These are phyloP conservation scores for Ichneumoninae sp. DNA, from an alignment of 2,888 invertebrate species.

Conservation along the genomic window DNA sequence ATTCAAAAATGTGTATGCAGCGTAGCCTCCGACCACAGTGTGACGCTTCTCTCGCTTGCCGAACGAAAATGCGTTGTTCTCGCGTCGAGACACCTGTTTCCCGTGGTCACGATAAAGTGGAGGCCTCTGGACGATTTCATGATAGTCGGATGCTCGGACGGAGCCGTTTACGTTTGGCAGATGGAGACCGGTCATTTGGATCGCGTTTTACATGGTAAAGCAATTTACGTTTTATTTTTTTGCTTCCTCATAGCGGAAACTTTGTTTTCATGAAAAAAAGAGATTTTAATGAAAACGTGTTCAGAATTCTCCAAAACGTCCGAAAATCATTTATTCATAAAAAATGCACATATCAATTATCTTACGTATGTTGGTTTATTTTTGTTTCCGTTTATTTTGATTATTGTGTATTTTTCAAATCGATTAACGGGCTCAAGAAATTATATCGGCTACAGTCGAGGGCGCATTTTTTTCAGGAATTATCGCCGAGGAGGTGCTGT, in stretches of 20 bases:
- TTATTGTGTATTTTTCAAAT: background rate
- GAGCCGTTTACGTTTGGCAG: constrained; percentile 99
- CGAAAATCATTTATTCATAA: too few relatives aligned
- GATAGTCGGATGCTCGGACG: constrained; percentile 98
- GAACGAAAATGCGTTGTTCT: constrained; percentile 98
- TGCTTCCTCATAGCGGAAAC: too few relatives aligned
- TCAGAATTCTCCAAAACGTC: too few relatives aligned
- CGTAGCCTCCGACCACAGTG: constrained; percentile 98
- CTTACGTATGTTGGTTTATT: too few relatives aligned
- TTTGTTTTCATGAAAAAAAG: background rate
- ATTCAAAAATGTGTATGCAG: constrained; percentile 98
- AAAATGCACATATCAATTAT: too few relatives aligned
- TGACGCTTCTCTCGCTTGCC: constrained; percentile 95
- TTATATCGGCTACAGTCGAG: background rate
- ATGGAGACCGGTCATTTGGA: constrained; percentile 99
- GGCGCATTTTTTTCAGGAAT: constrained; percentile 86
- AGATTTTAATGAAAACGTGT: too few relatives aligned
- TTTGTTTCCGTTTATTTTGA: too few relatives aligned
- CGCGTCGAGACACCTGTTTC: constrained; percentile 97
- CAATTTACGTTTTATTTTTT: background rate
- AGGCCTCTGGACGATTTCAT: constrained; percentile 98
- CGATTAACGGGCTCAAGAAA: background rate
- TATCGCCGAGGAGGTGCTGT: constrained; percentile 97
- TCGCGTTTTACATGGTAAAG: constrained; percentile 93
- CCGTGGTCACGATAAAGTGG: constrained; percentile 98